Conservation (phyloP, 2,888 invertebrate species). For the Agriopis aurantiaria region DNA sequence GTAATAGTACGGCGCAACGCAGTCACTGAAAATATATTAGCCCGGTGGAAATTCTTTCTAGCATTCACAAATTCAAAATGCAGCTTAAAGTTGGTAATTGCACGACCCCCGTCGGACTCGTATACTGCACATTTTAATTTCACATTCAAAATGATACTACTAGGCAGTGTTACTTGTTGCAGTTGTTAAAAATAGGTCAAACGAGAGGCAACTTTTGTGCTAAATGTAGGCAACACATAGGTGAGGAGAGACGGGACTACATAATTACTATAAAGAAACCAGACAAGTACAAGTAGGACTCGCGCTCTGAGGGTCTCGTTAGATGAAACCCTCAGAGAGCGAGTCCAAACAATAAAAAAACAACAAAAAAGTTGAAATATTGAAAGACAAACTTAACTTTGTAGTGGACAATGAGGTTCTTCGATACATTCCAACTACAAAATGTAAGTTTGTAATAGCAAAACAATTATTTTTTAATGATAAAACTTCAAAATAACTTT, state of each 20-base stretch:
- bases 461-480: no score
- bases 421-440: no score
- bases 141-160: constrained; percentile 27
- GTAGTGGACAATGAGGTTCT: no score
- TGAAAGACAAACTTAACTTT: no score
- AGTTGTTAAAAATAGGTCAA: constrained; percentile 51
- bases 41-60: background rate
- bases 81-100: constrained; percentile 12
- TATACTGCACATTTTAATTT: constrained; percentile 31
- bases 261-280: background rate
- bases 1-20: no score
- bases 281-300: background rate
- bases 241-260: background rate
- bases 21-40: no score
- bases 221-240: constrained; percentile 26
- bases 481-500: no score
- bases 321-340: no score
- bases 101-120: background rate
- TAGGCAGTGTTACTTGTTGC: constrained; percentile 28
- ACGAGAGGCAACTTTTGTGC: constrained; percentile 44
- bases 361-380: no score
- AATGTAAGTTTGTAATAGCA: no score
- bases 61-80: background rate
- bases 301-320: no score
- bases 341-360: no score